These are phyloP conservation scores for Emys orbicularis DNA, from an alignment of 2,797 vertebrate species.

Conservation along the genomic window DNA sequence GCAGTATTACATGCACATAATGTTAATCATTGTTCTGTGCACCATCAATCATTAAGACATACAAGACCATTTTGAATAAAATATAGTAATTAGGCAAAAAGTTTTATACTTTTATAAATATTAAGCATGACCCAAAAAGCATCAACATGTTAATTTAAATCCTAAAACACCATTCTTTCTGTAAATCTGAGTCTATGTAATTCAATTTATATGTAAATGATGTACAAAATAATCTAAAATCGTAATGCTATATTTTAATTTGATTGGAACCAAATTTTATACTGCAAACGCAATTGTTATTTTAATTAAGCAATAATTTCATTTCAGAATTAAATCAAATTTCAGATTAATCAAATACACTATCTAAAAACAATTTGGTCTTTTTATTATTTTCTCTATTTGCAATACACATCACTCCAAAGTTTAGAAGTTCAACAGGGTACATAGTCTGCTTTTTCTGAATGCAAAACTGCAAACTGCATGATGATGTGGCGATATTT, in stretches of 20 bases:
- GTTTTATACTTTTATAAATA: neutral
- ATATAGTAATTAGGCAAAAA: neutral
- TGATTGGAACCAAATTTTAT: neutral
- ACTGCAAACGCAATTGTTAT: neutral
- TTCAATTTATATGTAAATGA: too few relatives aligned
- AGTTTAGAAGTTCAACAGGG: neutral
- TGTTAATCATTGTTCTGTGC: neutral
- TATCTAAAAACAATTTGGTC: neutral
- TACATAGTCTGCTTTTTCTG: neutral
- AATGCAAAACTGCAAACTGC: constrained; percentile 7
- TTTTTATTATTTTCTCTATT: neutral
- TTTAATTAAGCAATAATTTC: neutral
- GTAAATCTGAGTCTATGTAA: neutral
- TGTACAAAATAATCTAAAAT: neutral
- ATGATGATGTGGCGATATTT: neutral
- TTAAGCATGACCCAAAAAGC: neutral
- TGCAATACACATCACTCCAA: neutral
- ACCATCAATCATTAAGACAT: neutral
- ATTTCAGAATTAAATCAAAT: neutral
- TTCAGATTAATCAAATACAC: neutral
- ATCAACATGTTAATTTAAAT: neutral
- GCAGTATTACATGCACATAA: neutral
- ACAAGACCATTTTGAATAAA: neutral
- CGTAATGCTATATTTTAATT: neutral
- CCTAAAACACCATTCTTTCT: neutral